phyloP scores from a whole-genome alignment of 2,797 vertebrate genomes.

The Spatula versicolor region DNA sequence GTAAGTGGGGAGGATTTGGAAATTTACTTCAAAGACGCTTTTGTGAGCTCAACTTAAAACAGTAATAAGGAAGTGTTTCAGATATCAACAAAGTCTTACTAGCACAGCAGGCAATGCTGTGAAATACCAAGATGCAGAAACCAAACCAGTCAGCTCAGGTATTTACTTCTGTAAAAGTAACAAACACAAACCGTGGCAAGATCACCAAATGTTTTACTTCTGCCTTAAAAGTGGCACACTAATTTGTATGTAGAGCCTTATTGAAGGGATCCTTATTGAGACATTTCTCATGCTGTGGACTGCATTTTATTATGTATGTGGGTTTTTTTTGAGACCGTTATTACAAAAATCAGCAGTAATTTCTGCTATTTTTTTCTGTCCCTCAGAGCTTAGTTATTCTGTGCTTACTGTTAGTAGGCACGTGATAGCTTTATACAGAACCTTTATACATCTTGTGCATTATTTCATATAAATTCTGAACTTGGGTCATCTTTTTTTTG shows the following conservation, averaged over 20 bases:
- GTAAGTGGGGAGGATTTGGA: neutral
- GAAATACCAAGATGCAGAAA: neutral
- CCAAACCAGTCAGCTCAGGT: neutral
- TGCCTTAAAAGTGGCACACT: neutral
- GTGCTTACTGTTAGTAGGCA: neutral
- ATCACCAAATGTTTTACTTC: neutral
- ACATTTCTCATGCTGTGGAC: neutral
- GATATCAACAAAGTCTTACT: neutral
- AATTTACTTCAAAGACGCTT: neutral
- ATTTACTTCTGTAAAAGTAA: neutral
- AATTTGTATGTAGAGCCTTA: neutral
- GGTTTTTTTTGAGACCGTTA: neutral
- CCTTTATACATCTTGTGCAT: neutral
- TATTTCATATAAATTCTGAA: neutral
- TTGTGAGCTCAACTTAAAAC: neutral
- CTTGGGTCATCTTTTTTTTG: neutral
- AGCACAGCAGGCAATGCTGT: neutral
- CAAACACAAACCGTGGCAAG: neutral
- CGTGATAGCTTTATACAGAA: neutral
- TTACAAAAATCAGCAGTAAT: neutral
- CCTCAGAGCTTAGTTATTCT: neutral
- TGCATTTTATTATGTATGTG: neutral
- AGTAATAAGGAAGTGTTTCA: neutral
- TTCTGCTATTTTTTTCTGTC: neutral
- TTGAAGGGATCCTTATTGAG: neutral